A percentile compares a stretch with the other conserved stretches of the same genome.
Evolutionary conservation across 1,140 invertebrate genomes (phyloP).

Genomic region (Papilio machaon): DNA sequence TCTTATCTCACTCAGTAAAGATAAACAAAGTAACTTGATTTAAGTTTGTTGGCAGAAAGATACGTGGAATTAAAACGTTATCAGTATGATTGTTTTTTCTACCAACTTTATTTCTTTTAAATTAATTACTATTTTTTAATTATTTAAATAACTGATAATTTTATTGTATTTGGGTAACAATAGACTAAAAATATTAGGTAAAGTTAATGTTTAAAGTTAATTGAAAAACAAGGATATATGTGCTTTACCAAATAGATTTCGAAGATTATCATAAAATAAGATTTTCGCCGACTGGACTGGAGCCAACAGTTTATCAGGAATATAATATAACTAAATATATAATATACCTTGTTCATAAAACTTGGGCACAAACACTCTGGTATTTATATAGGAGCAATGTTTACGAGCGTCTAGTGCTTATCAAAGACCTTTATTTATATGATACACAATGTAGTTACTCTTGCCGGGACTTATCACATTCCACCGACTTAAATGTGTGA

Average conservation of each 20-base stretch:
- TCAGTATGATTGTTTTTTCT: background rate
- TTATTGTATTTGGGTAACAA: background rate
- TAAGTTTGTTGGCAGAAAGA: constrained; percentile 26
- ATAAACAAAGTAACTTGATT: constrained; percentile 16
- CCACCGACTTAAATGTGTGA: constrained; percentile 30
- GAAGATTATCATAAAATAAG: background rate
- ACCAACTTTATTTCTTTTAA: background rate
- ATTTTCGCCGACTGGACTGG: background rate
- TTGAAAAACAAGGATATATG: background rate
- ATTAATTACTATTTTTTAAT: constrained; percentile 18
- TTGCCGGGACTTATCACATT: constrained; percentile 33
- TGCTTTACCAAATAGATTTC: background rate
- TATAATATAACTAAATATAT: background rate
- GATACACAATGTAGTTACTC: constrained; percentile 36
- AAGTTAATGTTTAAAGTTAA: background rate
- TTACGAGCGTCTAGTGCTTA: constrained; percentile 39
- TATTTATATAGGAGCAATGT: constrained; percentile 39
- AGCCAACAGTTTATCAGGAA: background rate
- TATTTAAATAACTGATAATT: constrained; percentile 1
- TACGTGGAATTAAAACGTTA: background rate
- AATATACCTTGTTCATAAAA: constrained; percentile 28
- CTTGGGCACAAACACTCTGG: constrained; percentile 32
- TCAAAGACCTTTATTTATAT: constrained; percentile 38
- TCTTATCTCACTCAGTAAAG: constrained; percentile 19
- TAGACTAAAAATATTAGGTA: background rate